Evolutionary conservation across 2,888 invertebrate genomes (phyloP), one percentile per base, ranked within the genome.

Genomic region (Pristionchus maxplancki): DNA sequence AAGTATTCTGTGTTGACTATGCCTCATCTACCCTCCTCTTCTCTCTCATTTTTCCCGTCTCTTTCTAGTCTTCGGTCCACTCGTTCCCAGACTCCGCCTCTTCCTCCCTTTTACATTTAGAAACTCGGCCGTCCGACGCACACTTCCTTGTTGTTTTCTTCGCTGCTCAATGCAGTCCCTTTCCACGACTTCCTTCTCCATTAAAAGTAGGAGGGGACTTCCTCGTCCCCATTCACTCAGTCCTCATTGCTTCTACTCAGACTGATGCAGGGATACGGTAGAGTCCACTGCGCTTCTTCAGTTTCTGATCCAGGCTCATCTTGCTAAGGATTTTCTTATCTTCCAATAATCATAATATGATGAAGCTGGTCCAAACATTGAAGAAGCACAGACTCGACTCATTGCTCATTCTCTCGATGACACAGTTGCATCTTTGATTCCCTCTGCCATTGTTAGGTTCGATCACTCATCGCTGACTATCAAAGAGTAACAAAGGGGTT

Each of bases 61-160:
- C 74, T 40, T 50, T 31, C 34, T 58, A 83, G 53, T 83, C 82
- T 83, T 44, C 53, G 53, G 53, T 58, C 37, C 82, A 28, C 82
- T 34, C 50, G 82, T 58, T 83, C 82, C 34, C 82, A 53, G 53
- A 53, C 78, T 48, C 78, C 78, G 44, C 78, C 78, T 28, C 48
- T 20, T 78, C n/a, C 44, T n/a, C 34, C 48, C 78, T 48, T 78
- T 78, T 78, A 78, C 78, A 78, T 78, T 78, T 78, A 78, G 78
- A 78, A 78, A 78, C 44, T 78, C 44, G 78, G 34, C 34, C 64
- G 64, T 37, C 44, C 44, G 28, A 44, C 71, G 40, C 67, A 67
- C 20, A 74, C 78, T 78, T 78, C 78, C 78, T 78, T 78, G 78
- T 78, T 78, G 40, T 40, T 37, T 34, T 71, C 58, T 58, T 58